Evolutionary conservation across 2,888 invertebrate genomes (phyloP), one percentile per base, ranked within the genome.

Genomic region (Dyspetes luteomarginatus): DNA sequence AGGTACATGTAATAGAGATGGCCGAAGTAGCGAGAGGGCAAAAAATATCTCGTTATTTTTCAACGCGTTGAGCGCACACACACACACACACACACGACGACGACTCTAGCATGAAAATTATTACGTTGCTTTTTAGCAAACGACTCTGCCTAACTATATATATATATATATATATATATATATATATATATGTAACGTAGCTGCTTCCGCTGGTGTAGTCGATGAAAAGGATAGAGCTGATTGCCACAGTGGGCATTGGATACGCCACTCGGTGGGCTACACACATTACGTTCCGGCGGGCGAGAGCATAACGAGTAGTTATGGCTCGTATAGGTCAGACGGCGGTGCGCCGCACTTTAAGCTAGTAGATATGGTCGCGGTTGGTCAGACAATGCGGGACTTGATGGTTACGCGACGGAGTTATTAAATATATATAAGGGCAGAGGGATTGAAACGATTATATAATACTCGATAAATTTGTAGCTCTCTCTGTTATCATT

Each of bases 281-380:
- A 30, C 45, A 36, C 17, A 12, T 19, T 26, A 22, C 26, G 62
- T 60, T 52, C 19, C 19, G 15, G 12, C 22, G 41, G 22, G 22
- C 41, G 68, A 22, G 19, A 30, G 22, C 19, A 64, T 74, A 74
- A 64, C 78, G 56, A 79, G 64, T 79, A 74, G 78, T 79, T 64
- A 79, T 58, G 74, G 74, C 41, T 41, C 3, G 41, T 50, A 12
- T 26, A 55, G 69, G 45, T 41, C 69, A 69, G 74, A 68, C 62
- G 24, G 12, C 9, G 30, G 22, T 36, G 5, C 17, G n/a, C n/a
- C n/a, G n/a, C n/a, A n/a, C n/a, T n/a, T n/a, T n/a, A n/a, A 36
- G 36, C 36, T 36, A 15, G 48, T 48, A 48, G 48, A 15, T 48
- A 15, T 17, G 48, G 5, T 17, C 48, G 36, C 12, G 2, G 1